These are phyloP conservation scores for Gortyna flavago DNA, from an alignment of 2,888 invertebrate species.

Conservation along the genomic window DNA sequence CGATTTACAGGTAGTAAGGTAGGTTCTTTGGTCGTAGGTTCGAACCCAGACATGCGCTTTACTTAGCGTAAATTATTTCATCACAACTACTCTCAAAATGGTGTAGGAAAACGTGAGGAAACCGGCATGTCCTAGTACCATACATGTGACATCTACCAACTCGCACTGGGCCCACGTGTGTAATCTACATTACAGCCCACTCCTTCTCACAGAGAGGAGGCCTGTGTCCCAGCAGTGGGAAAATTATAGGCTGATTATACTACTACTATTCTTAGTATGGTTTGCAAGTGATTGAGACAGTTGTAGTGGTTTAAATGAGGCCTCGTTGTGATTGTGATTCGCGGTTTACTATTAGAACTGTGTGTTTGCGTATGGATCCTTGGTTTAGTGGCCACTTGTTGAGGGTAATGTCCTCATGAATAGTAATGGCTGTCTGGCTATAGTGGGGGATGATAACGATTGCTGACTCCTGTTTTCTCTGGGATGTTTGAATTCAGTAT, in stretches of 20 bases:
- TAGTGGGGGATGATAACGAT: slow-evolving; percentile 37
- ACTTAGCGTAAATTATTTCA: not conserved
- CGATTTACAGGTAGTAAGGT: not conserved
- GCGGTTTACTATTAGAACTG: slow-evolving; percentile 35
- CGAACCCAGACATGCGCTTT: not conserved
- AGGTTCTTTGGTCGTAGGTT: not conserved
- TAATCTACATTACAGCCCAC: not conserved
- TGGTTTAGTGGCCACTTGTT: slow-evolving; percentile 52
- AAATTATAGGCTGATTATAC: not conserved
- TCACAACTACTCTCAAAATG: not conserved
- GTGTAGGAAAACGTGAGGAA: not conserved
- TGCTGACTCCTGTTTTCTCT: slow-evolving; percentile 15
- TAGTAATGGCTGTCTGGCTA: slow-evolving; percentile 34
- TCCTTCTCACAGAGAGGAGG: not conserved
- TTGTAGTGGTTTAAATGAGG: not conserved
- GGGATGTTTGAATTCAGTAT: slow-evolving; percentile 24
- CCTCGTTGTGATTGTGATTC: slow-evolving; percentile 8
- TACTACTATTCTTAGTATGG: not conserved
- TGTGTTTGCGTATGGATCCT: slow-evolving; percentile 22
- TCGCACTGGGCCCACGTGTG: not conserved
- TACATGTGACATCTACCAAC: not conserved
- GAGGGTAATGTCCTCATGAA: slow-evolving; percentile 48
- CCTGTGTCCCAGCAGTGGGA: not conserved
- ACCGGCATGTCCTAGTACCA: not conserved
- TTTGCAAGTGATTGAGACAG: not conserved